These are phyloP conservation scores for Meloidogyne exigua DNA, from an alignment of 1,140 invertebrate species.

Conservation along the genomic window DNA sequence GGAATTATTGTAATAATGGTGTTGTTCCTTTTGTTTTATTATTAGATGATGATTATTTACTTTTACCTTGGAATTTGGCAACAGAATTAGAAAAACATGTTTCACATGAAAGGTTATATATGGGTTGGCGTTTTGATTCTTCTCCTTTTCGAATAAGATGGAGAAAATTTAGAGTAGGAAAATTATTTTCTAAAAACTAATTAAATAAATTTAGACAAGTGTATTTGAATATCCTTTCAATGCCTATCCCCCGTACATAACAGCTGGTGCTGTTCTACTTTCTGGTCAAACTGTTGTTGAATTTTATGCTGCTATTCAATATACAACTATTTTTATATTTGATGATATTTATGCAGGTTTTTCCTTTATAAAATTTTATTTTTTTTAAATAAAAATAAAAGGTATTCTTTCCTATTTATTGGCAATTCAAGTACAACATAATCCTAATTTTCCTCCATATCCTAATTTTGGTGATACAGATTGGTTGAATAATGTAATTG, in stretches of 20 bases:
- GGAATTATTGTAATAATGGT: constrained; percentile 35
- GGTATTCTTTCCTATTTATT: constrained; percentile 52
- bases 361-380: neutral
- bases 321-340: constrained; percentile 47
- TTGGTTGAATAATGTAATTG: neutral
- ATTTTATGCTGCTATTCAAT: constrained; percentile 50
- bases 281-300: constrained; percentile 46
- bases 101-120: constrained; percentile 42
- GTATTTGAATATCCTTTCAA: constrained; percentile 49
- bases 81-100: constrained; percentile 25
- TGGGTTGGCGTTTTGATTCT: constrained; percentile 54
- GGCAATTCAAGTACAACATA: constrained; percentile 23
- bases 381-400: neutral
- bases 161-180: constrained; percentile 49
- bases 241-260: constrained; percentile 57
- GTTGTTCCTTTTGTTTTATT: constrained; percentile 47
- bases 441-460: constrained; percentile 26
- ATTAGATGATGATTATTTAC: constrained; percentile 59
- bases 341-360: constrained; percentile 57
- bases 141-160: constrained; percentile 53
- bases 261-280: constrained; percentile 54
- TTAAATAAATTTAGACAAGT: constrained; percentile 8
- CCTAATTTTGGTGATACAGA: neutral
- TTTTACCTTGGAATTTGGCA: constrained; percentile 48
- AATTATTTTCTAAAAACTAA: neutral